Evolutionary conservation across 2,888 invertebrate genomes (phyloP), one percentile per base, ranked within the genome.

Genomic region (Drosophila birchii): DNA sequence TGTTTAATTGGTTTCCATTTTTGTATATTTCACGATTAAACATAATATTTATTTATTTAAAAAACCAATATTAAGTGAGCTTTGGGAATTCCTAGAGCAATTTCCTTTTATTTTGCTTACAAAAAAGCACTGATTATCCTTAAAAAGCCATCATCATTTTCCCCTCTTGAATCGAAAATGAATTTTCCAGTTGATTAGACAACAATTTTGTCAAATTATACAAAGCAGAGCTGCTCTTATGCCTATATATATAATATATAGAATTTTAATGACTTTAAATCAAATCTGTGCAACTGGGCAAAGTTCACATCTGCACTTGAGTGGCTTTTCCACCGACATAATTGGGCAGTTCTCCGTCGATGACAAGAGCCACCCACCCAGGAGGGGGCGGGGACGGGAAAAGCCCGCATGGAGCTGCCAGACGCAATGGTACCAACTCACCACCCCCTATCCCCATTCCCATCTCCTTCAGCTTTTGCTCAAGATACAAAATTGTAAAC

Each of bases 401-500:
- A 82, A 70, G 32, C 75, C 55, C 43, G 68, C 68, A 73, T 75
- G 39, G 34, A 57, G 51, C 56, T 73, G 72, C 68, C 72, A 73
- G 72, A 73, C 72, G 57, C 76, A 73, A 54, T 68, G 54, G 64
- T 16, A 36, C 51, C 51, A 60, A 73, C 29, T 18, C 43, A 11
- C 56, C 26, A 32, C 14, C 51, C 47, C 20, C 26, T n/a, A 29
- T 34, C 43, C n/a, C 55, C 26, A 23, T 14, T 39, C 45, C 18
- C 26, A 26, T 43, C 39, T 20, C 29, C 39, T 29, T 7, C 8
- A 66, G 32, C 43, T 59, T 54, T 54, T 39, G 44, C 23, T 61
- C 64, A 38, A 49, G 41, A 18, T 60, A 26, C 67, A 64, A 54
- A 54, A 62, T 62, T 83, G 89, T 83, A 83, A 83, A 83, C 89